Evolutionary conservation across 92 coral and sea anemone genomes (phyloP), one percentile per base, ranked within the genome.

Genomic region (Epizoanthus ramosus): DNA sequence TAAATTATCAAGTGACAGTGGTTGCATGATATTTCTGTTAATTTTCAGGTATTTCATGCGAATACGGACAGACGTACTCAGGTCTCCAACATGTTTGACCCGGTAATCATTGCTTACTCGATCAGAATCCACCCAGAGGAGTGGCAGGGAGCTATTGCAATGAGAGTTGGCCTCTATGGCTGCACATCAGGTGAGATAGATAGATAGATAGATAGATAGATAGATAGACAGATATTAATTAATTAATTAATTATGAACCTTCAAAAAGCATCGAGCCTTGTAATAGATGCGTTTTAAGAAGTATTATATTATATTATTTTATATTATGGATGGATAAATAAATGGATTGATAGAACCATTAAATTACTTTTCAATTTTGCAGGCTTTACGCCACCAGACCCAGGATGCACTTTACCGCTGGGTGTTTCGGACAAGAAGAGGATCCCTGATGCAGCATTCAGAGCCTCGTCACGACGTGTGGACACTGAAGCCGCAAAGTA

Each of bases 391-490:
- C 82, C 82, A 21, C 82, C 82, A 17, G 8, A 77, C 14, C 82
- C 82, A 28, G 82, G 82, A 61, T 77, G 82, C 65, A 77, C 82
- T 10, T 47, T 77, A 1, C 82, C 82, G 23, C 82, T 77, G 57
- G 82, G 82, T 6, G 31, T 63, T 12, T 61, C 82, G 17, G 70
- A 77, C 12, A 77, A 37, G 31, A n/a, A 77, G 41, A 77, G 47
- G 50, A 41, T 63, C 71, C 71, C 71, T 21, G 82, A 77, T 25
- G 6, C 57, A 10, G 71, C 82, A n/a, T 77, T 77, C 5, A 77
- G 82, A 43, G 63, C 82, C 5, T 60, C 82, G 14, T 60, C 82
- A 21, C 82, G 28, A 31, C 70, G 39, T 19, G 43, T 60, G n/a
- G 71, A 60, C 2, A 59, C 22, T 39, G 50, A 35, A n/a, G 82